Base-by-base conservation (phyloP, 2,797 vertebrate genomes). In the Gila robusta region DNA sequence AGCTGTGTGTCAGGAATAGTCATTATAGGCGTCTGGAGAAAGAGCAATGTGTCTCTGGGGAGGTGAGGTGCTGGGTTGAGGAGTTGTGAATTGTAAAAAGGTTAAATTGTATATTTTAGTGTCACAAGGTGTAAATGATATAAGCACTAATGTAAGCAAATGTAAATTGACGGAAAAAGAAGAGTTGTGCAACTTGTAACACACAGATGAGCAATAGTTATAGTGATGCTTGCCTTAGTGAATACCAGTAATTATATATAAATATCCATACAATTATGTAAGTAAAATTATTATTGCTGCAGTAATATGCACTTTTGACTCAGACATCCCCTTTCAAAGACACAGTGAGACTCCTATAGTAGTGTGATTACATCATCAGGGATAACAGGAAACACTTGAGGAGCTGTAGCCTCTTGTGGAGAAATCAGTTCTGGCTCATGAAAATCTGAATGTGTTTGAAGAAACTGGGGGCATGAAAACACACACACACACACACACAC, bases 391-490 rank as follows among this genome's bases (percentile, higher is more conserved):
- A 84, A 76, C 64, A 78, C 59, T 86, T 39, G 32, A 86, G 52
- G n/a, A 49, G 28, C 35, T 71, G 54, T 47, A 64, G 11, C 44
- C 4, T 80, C 32, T 69, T 87, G 64, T 82, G 47, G 44, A 62
- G 54, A 67, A 93, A 89, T 92, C 91, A 87, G 91, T 91, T 90
- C 88, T 94, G 94, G 93, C 87, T 94, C 93, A 93, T 91, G 89
- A 87, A 91, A 87, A 87, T 88, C 91, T 89, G 90, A 93, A 94
- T 93, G 92, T 86, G 88, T 91, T 83, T 84, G 88, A 92, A 87
- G 91, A 93, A 93, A 73, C 39, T 64, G 39, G 84, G 86, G 93
- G 86, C 88, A 90, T 76, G 82, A 87, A 93, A 91, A 94, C 28
- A 67, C 44, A 92, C 90, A 70, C 90, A 94, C 49, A 67, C 44